Base-by-base conservation (phyloP, 2,888 invertebrate species). In the Pseudococcus viburni region DNA sequence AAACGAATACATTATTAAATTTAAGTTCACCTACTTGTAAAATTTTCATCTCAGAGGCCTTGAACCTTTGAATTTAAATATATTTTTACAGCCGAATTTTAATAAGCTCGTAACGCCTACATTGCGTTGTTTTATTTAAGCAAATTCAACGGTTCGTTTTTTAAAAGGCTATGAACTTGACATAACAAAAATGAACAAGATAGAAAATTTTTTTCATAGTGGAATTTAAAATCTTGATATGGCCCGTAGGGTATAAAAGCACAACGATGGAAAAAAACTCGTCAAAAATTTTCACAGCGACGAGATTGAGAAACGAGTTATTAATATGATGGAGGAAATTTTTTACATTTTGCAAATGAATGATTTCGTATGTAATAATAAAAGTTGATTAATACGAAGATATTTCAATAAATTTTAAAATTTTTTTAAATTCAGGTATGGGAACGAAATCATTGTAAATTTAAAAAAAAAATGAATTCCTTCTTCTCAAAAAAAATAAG, bases 1-100 rank as follows among this genome's bases (percentile, higher is more conserved):
- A 59, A 59, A 19, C 59, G 59, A 59, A 59, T 59, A 59, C 59
- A 0, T 59, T 59, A 59, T 59, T 59, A 59, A 59, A 59, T 59
- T 59, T 5, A 59, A 59, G 19, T 59, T 59, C 59, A 59, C 59
- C 59, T 19, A 19, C 19, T 19, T n/a, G 59, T 5, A 59, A 59
- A 59, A 19, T 59, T 59, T 5, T 19, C 7, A 59, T 59, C 59
- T 19, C 59, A 5, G 19, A 19, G 19, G 5, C 19, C 19, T 59
- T 59, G 59, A 59, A 59, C 59, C 59, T 59, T 15, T 19, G 11
- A 59, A 59, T 59, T 59, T 59, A 7, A 19, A 59, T 19, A 0
- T 59, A 1, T 59, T 59, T 59, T 59, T 59, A 19, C 5, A n/a
- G 9, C 59, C 19, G n/a, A 59, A 59, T 59, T 59, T 59, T 59